Evolutionary conservation across 2,888 invertebrate species (phyloP), one percentile per base, ranked within the genome.

Genomic region (Nesidiocoris tenuis): DNA sequence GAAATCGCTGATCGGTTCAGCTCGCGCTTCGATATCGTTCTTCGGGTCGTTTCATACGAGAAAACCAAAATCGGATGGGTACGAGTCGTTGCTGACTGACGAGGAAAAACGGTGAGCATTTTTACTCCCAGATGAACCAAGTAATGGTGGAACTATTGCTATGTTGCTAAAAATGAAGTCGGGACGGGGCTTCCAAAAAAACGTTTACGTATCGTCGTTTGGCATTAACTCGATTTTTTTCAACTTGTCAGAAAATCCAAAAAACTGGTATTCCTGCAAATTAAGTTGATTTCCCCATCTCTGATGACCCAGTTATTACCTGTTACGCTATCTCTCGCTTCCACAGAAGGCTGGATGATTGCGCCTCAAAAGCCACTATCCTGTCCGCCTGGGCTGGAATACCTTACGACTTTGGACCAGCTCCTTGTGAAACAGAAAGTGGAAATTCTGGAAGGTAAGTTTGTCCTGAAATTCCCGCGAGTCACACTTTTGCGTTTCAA

Each of bases 361-460:
- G 88, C 90, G 84, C 92, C 91, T 80, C 87, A 88, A 87, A 80
- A 81, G n/a, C 87, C 87, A 82, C 87, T 87, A 87, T 92, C 90
- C 83, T 93, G 91, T 86, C 94, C 92, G 71, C 91, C 90, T 83
- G 94, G 94, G 81, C 90, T 95, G 89, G 94, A 93, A 86, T 95
- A 92, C 88, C 91, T 95, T 85, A 91, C 91, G 86, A 89, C 88
- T 89, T 89, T 95, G 88, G 93, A 94, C 83, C 90, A 91, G 81
- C 85, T 95, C 75, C 86, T 93, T 79, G 89, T 95, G 77, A 91
- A 92, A 80, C 94, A 94, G 84, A 91, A 92, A 85, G 89, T 93
- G 54, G 93, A 94, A 83, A 81, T 92, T 66, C 83, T 93, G 79
- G 90, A 91, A 87, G 87, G 88, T 88, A 82, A 77, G 75, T 75